Evolutionary conservation across 2,113 vertebrate species (phyloP).

Genomic region (Isurus oxyrinchus): DNA sequence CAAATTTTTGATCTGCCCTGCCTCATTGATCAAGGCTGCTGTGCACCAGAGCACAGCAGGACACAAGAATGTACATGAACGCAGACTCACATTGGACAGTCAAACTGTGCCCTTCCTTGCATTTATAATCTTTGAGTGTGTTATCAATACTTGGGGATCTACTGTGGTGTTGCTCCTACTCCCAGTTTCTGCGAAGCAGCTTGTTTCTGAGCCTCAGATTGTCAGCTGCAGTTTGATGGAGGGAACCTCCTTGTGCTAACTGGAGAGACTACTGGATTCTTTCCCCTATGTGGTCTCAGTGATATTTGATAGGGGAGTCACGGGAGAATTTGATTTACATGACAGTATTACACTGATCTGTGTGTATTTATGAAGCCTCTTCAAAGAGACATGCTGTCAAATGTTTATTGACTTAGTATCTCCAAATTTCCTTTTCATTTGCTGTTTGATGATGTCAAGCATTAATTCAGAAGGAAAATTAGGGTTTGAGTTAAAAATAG

Average conservation of each 20-base stretch:
- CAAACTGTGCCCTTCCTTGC: background rate
- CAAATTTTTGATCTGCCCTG: background rate
- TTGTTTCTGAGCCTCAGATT: background rate
- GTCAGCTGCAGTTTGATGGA: background rate
- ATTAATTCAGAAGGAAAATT: background rate
- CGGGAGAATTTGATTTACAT: background rate
- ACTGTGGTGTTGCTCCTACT: background rate
- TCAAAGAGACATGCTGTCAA: background rate
- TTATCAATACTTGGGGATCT: background rate
- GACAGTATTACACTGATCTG: background rate
- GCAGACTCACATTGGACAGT: background rate
- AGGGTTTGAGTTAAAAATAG: conserved; percentile 27
- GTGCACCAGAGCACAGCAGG: background rate
- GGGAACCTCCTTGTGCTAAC: no score
- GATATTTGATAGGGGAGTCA: background rate
- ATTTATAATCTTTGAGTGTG: background rate
- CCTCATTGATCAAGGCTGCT: no score
- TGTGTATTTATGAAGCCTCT: background rate
- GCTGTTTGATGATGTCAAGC: background rate
- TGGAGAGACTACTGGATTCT: background rate
- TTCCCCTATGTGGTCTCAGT: background rate
- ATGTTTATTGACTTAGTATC: background rate
- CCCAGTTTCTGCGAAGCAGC: background rate
- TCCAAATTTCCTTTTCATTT: background rate
- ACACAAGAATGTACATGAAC: background rate